These are phyloP conservation scores for Latrodectus elegans DNA, from an alignment of 2,888 invertebrate species.

Conservation along the genomic window DNA sequence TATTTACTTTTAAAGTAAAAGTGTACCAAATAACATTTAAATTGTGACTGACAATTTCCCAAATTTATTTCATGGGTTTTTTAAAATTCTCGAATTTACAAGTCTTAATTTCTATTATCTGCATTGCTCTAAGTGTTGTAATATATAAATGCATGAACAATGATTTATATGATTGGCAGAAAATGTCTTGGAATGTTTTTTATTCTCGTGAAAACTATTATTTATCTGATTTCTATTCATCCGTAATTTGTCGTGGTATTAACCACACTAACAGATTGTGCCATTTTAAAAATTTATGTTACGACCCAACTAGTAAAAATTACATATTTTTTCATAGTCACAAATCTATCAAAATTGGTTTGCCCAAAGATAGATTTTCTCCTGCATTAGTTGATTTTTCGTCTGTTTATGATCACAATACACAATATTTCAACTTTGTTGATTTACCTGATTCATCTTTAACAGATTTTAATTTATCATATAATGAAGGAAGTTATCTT, in stretches of 20 bases:
- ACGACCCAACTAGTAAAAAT: slow-evolving; percentile 73
- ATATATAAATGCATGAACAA: too few species aligned
- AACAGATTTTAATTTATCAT: slow-evolving; percentile 70
- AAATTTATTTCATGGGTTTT: too few species aligned
- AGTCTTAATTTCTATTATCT: too few species aligned
- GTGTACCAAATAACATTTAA: too few species aligned
- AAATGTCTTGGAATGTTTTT: background rate
- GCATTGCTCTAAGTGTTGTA: too few species aligned
- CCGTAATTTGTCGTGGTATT: slow-evolving; percentile 72
- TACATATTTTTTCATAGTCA: slow-evolving; percentile 75
- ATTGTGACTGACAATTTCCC: too few species aligned
- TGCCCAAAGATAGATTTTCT: slow-evolving; percentile 72
- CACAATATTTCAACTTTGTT: slow-evolving; percentile 73
- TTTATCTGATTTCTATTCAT: slow-evolving; percentile 54
- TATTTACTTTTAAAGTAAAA: too few species aligned
- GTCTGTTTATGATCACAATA: slow-evolving; percentile 75
- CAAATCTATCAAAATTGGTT: slow-evolving; percentile 73
- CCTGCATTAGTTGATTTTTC: slow-evolving; percentile 74
- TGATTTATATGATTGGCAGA: too few species aligned
- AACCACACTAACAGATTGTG: slow-evolving; percentile 73
- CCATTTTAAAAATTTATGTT: slow-evolving; percentile 76
- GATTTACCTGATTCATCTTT: slow-evolving; percentile 72
- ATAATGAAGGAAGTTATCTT: slow-evolving; percentile 72
- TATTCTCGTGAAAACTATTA: too few species aligned
- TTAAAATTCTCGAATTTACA: too few species aligned